Base-by-base conservation (phyloP, 2,113 vertebrate species). In the Dasyornis broadbenti region DNA sequence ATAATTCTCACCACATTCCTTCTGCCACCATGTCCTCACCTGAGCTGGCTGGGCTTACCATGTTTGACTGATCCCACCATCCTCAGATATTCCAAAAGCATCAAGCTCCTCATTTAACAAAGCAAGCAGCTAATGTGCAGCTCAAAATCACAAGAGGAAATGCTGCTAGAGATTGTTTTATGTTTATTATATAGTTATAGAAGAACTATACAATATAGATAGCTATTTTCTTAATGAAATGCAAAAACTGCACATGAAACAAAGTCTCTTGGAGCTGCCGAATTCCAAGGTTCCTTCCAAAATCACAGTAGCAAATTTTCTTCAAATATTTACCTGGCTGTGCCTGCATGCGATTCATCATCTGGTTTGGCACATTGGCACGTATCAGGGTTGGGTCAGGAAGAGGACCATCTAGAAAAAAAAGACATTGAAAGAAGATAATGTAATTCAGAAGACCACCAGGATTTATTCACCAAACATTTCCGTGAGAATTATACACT, bases 301-400 rank as follows among this genome's bases (percentile, higher is more conserved):
- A 71, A 66, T 39, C 68, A 83, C 10, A 69, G 24, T 2, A 52
- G 16, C 0, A 4, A 56, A 7, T 69, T 82, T 82, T 73, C 44
- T 73, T 95, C 52, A 53, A 33, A 9, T 27, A 90, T 61, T 54
- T 97, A 99, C 99, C 99, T 97, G 98, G 94, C 83, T 99, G 99
- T 83, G 98, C 98, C 96, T 98, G 98, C 98, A 99, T 99, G 85
- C 99, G 98, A 97, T 97, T 99, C 96, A 98, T 98, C 98, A 99
- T 99, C 97, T 99, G 99, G 95, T 97, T 99, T 97, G 99, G 98
- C 96, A 99, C 99, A 92, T 94, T 91, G 78, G 99, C 98, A 96
- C 99, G 98, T 95, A 98, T 98, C 96, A 99, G 98, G 90, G 98
- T 97, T 80, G 98, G 98, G 97, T 99, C 99, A 16, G 98, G 89